Evolutionary conservation across 2,113 vertebrate species (phyloP).

Genomic region (Pelmatolapia mariae): DNA sequence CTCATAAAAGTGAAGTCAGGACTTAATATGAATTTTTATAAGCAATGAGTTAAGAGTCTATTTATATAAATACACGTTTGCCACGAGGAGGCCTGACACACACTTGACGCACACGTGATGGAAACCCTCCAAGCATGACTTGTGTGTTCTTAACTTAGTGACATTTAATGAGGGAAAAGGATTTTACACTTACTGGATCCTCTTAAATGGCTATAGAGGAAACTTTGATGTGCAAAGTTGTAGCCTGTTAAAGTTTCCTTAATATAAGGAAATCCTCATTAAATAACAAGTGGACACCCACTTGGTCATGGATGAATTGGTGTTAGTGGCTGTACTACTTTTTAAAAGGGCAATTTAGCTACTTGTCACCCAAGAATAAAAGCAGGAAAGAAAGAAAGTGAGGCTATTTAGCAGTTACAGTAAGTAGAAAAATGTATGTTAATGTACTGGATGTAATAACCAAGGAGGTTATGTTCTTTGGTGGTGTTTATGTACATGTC

Average conservation of each 20-base stretch:
- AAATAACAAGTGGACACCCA: neutral
- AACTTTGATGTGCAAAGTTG: conserved; percentile 20
- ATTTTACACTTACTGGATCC: conserved; percentile 8
- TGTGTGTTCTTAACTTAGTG: neutral
- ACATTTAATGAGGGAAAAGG: conserved; percentile 32
- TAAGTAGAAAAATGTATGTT: neutral
- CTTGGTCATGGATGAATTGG: neutral
- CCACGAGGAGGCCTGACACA: neutral
- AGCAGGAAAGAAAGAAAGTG: neutral
- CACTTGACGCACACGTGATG: neutral
- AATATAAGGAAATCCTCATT: neutral
- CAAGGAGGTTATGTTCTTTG: neutral
- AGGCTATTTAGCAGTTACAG: neutral
- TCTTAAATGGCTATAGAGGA: neutral
- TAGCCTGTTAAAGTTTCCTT: conserved; percentile 11
- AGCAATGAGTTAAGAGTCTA: neutral
- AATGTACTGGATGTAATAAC: neutral
- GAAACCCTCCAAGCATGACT: conserved; percentile 21
- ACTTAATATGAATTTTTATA: neutral
- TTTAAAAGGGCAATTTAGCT: neutral
- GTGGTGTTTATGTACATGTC: neutral
- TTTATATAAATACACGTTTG: neutral
- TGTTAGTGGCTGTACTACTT: neutral
- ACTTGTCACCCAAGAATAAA: neutral
- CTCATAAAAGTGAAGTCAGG: neutral